Base-by-base conservation (phyloP, 2,888 invertebrate genomes). In the Perithous albicinctus region DNA sequence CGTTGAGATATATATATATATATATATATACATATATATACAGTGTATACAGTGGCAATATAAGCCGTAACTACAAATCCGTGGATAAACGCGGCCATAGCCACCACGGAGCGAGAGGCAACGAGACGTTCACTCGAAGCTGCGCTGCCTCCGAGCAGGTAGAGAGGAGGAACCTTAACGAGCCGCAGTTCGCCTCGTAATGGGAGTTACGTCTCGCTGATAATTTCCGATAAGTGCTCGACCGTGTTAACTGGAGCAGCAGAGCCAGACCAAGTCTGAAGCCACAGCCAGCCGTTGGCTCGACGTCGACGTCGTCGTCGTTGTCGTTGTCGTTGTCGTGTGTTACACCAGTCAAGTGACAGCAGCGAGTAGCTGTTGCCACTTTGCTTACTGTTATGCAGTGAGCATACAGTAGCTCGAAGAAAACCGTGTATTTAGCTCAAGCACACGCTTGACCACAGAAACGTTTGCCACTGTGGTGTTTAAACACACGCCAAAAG, bases 201-300 rank as follows among this genome's bases (percentile, higher is more conserved):
- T 90, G 88, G 89, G 88, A 89, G 89, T 91, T 90, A 90, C 89
- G 88, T 90, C 87, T 89, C 88, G 88, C 87, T 89, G 91, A 91
- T 91, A 91, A 91, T 91, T 91, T 90, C 90, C 91, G 90, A 91
- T 91, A 91, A 91, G 91, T 91, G 91, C 89, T 89, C 87, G 87
- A 83, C 88, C 88, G 88, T 89, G 89, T 90, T 90, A 91, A 91
- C 90, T 88, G 88, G 88, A 89, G 87, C 90, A 89, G 85, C 85
- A 85, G 59, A 29, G 82, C 86, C 84, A 83, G 69, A 72, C 61
- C 32, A 32, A 76, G 18, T 64, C 54, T 46, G 29, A 32, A 75
- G 64, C 80, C 64, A 46, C 59, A 67, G 74, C 59, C 69, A 72
- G 43, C 74, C 64, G 66, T 69, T 56, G 32, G 54, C 61, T 66